phyloP scores from a whole-genome alignment of 2,113 vertebrate genomes.

The Hypanus sabinus region DNA sequence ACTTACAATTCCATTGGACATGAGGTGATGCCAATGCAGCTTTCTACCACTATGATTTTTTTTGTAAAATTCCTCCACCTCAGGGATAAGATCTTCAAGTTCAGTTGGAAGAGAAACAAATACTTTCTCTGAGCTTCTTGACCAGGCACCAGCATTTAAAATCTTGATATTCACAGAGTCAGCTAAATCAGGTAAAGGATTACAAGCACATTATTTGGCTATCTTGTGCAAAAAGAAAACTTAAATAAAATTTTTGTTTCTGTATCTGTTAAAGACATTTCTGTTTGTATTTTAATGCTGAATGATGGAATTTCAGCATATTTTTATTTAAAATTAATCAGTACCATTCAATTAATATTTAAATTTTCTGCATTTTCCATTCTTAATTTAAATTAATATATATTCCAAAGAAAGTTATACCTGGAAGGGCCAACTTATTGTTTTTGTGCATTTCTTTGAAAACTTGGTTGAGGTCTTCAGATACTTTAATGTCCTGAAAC shows the following conservation, averaged over 20 bases:
- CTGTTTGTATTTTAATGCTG: no score
- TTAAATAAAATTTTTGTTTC: background rate
- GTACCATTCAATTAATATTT: no score
- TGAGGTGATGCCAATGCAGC: conserved; percentile 97
- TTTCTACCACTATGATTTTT: conserved; percentile 98
- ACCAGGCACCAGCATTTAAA: conserved; percentile 96
- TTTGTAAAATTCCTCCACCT: conserved; percentile 98
- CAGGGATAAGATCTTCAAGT: conserved; percentile 93
- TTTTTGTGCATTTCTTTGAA: conserved; percentile 99
- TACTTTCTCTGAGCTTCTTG: conserved; percentile 94
- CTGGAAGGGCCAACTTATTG: conserved; percentile 92
- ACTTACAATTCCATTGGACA: conserved; percentile 98
- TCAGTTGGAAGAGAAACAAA: conserved; percentile 95
- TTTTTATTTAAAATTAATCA: no score
- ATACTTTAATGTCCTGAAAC: conserved; percentile 99
- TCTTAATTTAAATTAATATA: background rate
- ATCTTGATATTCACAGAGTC: conserved; percentile 99
- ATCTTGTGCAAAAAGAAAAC: background rate
- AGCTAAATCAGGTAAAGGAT: conserved; percentile 54
- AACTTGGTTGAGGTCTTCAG: conserved; percentile 95
- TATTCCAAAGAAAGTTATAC: conserved; percentile 51
- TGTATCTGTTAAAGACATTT: no score
- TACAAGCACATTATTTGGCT: background rate
- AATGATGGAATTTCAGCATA: no score
- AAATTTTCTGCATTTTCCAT: no score